Conservation (phyloP, 2,888 invertebrate species). For the Leptothorax acervorum region DNA sequence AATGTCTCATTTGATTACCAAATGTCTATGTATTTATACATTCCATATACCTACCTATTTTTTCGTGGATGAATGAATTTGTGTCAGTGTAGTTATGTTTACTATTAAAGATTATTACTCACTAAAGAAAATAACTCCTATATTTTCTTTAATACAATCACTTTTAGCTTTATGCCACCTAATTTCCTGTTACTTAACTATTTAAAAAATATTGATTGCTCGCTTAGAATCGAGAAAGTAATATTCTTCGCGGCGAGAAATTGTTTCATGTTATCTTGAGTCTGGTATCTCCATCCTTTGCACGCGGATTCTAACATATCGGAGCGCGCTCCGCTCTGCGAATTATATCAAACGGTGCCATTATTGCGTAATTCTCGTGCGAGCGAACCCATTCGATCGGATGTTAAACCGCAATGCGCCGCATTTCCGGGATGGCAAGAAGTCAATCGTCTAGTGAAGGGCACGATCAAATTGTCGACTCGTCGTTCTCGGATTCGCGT, state of each 20-base stretch:
- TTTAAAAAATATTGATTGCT: conserved; percentile 18
- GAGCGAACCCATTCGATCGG: conserved; percentile 52
- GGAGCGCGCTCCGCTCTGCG: not conserved
- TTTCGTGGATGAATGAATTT: not conserved
- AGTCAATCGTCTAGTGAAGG: conserved; percentile 60
- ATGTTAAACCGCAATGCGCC: conserved; percentile 38
- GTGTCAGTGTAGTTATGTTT: not conserved
- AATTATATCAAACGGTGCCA: conserved; percentile 47
- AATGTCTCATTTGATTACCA: not conserved
- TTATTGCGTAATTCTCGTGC: conserved; percentile 62
- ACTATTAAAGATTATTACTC: not conserved
- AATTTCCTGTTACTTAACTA: conserved; percentile 32
- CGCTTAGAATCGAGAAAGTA: not conserved
- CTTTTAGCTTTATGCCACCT: not conserved
- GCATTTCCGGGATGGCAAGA: conserved; percentile 66
- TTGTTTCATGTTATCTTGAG: not conserved
- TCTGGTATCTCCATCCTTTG: conserved; percentile 11
- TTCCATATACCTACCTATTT: not conserved
- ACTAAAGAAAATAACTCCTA: not conserved
- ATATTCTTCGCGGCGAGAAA: conserved; percentile 5
- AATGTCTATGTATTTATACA: not conserved
- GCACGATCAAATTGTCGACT: conserved; percentile 46
- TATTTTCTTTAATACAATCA: not conserved
- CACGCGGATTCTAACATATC: conserved; percentile 13
- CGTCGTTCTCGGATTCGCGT: conserved; percentile 34